Evolutionary conservation across 2,888 invertebrate genomes (phyloP).

Genomic region (Orthosia incerta): DNA sequence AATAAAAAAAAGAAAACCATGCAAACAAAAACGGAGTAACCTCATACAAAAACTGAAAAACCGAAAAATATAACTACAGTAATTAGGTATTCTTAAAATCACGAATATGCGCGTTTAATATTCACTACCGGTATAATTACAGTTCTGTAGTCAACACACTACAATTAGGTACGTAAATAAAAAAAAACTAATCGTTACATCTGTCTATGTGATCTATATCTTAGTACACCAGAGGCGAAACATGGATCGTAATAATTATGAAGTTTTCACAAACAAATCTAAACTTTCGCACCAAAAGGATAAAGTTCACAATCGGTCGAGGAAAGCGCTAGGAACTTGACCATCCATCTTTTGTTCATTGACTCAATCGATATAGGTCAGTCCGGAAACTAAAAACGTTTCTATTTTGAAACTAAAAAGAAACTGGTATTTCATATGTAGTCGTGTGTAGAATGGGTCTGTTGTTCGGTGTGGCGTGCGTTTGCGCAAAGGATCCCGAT

Average conservation of each 20-base stretch:
- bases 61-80: background rate
- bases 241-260: constrained; percentile 65
- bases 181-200: constrained; percentile 61
- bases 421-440: constrained; percentile 58
- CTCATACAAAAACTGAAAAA: no score
- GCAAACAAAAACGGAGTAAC: no score
- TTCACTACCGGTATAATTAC: background rate
- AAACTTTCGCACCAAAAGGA: constrained; percentile 37
- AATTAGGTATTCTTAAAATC: no score
- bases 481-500: constrained; percentile 50
- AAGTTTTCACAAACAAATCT: constrained; percentile 37
- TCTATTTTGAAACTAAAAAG: constrained; percentile 76
- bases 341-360: constrained; percentile 80
- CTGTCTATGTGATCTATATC: constrained; percentile 68
- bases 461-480: constrained; percentile 46
- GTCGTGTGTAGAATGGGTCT: constrained; percentile 44
- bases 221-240: constrained; percentile 57
- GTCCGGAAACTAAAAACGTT: constrained; percentile 78
- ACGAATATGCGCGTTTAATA: constrained; percentile 1
- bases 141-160: constrained; percentile 36
- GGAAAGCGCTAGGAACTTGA: constrained; percentile 66
- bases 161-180: constrained; percentile 58
- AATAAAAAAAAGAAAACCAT: no score
- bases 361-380: constrained; percentile 83
- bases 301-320: constrained; percentile 45